A percentile compares a stretch with the other conserved stretches of the same genome.
These are phyloP conservation scores for Zaprionus vittiger DNA, from an alignment of 1,140 invertebrate genomes.

Conservation along the genomic window DNA sequence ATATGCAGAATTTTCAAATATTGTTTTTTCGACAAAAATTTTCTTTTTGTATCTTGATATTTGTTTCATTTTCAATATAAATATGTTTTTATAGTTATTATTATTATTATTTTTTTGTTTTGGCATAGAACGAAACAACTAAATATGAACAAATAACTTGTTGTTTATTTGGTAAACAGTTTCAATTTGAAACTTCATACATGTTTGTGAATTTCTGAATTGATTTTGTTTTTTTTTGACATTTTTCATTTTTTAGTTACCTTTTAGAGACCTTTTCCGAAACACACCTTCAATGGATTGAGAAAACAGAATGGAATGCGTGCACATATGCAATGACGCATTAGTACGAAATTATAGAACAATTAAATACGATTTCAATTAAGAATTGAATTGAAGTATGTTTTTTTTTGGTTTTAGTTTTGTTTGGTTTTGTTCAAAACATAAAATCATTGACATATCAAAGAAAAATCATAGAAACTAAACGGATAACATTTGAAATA, in stretches of 20 bases:
- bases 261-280: constrained; percentile 97
- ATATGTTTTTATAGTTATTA: constrained; percentile 57
- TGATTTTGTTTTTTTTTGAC: constrained; percentile 57
- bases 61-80: constrained; percentile 66
- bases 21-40: constrained; percentile 49
- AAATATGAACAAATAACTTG: constrained; percentile 81
- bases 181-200: constrained; percentile 83
- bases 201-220: constrained; percentile 83
- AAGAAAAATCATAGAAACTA: constrained; percentile 55
- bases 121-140: constrained; percentile 80
- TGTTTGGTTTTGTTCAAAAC: constrained; percentile 67
- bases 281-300: constrained; percentile 90
- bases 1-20: constrained; percentile 81
- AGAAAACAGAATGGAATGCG: constrained; percentile 84
- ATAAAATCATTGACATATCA: constrained; percentile 46
- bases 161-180: constrained; percentile 73
- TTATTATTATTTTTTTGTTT: constrained; percentile 47
- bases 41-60: constrained; percentile 53
- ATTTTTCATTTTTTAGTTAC: constrained; percentile 86
- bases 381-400: constrained; percentile 77
- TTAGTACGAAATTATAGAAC: constrained; percentile 85
- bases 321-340: constrained; percentile 85
- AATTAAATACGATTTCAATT: constrained; percentile 83
- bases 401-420: constrained; percentile 36
- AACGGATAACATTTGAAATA: constrained; percentile 39